Conservation (phyloP, 2,113 vertebrate species). For the Dipodomys spectabilis region DNA sequence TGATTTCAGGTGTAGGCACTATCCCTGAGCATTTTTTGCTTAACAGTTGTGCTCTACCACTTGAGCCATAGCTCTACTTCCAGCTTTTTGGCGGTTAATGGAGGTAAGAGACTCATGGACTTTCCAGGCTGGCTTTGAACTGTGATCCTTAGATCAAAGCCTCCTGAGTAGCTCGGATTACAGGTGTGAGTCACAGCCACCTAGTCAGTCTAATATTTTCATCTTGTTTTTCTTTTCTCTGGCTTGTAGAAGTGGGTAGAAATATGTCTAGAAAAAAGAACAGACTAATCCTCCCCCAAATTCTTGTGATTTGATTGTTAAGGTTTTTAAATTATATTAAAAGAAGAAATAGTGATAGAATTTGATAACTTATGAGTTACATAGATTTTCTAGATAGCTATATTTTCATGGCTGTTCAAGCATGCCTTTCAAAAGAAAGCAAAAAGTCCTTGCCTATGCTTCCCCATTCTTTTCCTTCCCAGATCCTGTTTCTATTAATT, state of each 20-base stretch:
- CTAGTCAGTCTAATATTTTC: not conserved
- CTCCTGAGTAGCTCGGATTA: too few relatives aligned
- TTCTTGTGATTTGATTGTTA: constrained; percentile 45
- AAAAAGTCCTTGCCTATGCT: not conserved
- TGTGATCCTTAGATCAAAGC: too few relatives aligned
- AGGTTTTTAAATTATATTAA: constrained; percentile 31
- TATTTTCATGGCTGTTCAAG: not conserved
- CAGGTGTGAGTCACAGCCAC: too few relatives aligned
- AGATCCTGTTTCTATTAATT: not conserved
- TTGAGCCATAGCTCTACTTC: too few relatives aligned
- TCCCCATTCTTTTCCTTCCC: not conserved
- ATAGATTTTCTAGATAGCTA: constrained; percentile 19
- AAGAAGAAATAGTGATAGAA: not conserved
- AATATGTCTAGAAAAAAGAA: constrained; percentile 6
- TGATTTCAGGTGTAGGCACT: too few relatives aligned
- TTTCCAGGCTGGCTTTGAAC: too few relatives aligned
- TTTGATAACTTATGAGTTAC: not conserved
- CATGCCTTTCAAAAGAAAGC: not conserved
- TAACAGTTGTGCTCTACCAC: too few relatives aligned
- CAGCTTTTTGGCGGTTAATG: too few relatives aligned
- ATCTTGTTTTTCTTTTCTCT: constrained; percentile 28
- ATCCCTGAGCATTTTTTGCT: too few relatives aligned
- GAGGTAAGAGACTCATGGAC: too few relatives aligned
- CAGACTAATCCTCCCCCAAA: not conserved
- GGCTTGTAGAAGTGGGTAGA: constrained; percentile 23